These are phyloP conservation scores for Chaenodraco wilsoni DNA, from an alignment of 2,797 vertebrate genomes.

Conservation along the genomic window DNA sequence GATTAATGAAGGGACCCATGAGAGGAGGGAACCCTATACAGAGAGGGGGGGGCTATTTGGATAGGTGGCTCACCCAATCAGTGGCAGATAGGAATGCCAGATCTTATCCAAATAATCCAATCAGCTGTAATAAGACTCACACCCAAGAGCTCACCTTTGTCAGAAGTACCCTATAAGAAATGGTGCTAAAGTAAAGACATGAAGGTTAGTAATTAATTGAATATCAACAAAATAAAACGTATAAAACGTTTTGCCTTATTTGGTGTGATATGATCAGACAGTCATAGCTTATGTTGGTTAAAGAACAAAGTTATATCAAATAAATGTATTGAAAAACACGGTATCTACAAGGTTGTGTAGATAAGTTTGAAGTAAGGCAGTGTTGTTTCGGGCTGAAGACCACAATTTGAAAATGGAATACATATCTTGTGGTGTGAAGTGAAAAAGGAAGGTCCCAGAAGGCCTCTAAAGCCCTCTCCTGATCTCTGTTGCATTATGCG, in stretches of 20 bases:
- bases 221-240: not conserved
- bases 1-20: constrained; percentile 67
- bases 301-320: not conserved
- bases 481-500: not conserved
- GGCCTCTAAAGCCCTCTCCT: not conserved
- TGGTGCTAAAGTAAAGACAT: constrained; percentile 1
- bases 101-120: constrained; percentile 67
- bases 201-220: not conserved
- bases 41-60: constrained; percentile 54
- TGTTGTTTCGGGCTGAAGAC: not conserved
- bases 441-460: not conserved
- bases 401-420: not conserved
- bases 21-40: constrained; percentile 51
- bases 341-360: not conserved
- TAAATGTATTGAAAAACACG: too few species aligned
- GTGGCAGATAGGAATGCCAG: constrained; percentile 55
- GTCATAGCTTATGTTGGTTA: not conserved
- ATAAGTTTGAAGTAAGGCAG: not conserved
- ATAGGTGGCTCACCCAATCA: constrained; percentile 63
- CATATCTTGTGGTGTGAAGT: not conserved
- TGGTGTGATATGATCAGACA: not conserved
- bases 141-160: constrained; percentile 22
- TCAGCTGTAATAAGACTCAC: constrained; percentile 50
- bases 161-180: constrained; percentile 12
- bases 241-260: not conserved